Evolutionary conservation across 2,113 vertebrate genomes (phyloP), one percentile per base, ranked within the genome.

Genomic region (Alethe castanea): DNA sequence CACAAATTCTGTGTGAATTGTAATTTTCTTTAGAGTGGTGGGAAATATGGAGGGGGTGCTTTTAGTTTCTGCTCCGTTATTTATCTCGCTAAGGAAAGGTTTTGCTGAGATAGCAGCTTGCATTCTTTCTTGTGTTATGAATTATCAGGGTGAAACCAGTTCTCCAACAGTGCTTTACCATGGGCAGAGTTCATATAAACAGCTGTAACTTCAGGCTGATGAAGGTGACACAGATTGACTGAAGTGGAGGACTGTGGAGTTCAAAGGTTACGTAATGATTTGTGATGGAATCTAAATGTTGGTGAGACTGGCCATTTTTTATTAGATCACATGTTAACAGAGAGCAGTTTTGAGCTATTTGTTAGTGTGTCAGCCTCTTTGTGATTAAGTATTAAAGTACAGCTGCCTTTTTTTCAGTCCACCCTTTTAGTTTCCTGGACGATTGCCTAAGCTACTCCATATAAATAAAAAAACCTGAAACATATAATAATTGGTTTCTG

Each of bases 21-120:
- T 31, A 26, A 24, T 54, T 56, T 14, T 59, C 25, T 44, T 22
- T 40, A 35, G 20, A 11, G 19, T 38, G 3, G 29, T 40, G 53
- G 44, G 17, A 50, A 78, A 40, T 12, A 12, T 0, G 1, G 44
- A 35, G 13, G 2, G 5, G 3, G 2, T 23, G 3, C 12, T 83
- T 17, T 65, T n/a, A 45, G 8, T 8, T 82, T 62, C 48, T 66
- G 17, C n/a, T 59, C 26, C 7, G 1, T 52, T n/a, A 18, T 44
- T 69, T 52, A 11, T 52, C 50, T 77, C 13, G 2, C 54, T n/a
- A 40, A 53, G 65, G 24, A 48, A 36, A 31, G 24, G 11, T 19
- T 86, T 90, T 81, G 8, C 69, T 61, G 64, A 47, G 45, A 4
- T 2, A 40, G 12, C 16, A 13, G 67, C 69, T 88, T 69, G 67